Percentiles rank a stretch among this genome's conserved stretches.
phyloP scores from a whole-genome alignment of 1,140 invertebrate genomes.

The Temnothorax nylanderi region DNA sequence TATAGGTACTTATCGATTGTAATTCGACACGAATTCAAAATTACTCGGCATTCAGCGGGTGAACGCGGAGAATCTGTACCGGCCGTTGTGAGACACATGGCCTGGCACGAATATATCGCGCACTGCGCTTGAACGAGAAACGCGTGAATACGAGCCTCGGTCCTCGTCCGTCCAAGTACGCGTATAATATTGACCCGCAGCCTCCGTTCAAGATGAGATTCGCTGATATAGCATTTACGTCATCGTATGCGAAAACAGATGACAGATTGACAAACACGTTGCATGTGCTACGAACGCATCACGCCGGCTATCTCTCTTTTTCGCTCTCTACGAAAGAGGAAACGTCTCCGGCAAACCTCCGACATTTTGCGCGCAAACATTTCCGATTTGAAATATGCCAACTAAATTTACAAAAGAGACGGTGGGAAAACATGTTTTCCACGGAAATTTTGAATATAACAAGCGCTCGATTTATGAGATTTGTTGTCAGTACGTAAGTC shows the following conservation, averaged over 20 bases:
- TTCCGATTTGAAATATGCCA: not conserved
- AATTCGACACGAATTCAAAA: conserved; percentile 15
- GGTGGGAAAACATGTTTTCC: not conserved
- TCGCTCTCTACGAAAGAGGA: not conserved
- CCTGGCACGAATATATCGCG: not conserved
- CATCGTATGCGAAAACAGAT: conserved; percentile 30
- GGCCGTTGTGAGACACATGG: not conserved
- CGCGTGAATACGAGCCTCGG: not conserved
- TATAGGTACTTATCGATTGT: not conserved
- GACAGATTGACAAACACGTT: conserved; percentile 39
- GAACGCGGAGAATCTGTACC: not conserved
- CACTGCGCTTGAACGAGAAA: not conserved
- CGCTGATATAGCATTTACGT: conserved; percentile 52
- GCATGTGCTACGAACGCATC: not conserved
- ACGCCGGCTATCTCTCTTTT: not conserved
- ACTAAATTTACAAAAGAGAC: not conserved
- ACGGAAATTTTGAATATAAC: not conserved
- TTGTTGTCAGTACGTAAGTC: not conserved
- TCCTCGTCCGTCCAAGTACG: conserved; percentile 11
- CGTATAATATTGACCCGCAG: conserved; percentile 3
- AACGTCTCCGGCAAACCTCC: not conserved
- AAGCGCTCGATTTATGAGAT: not conserved
- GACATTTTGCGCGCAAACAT: not conserved
- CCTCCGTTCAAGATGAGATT: conserved; percentile 43
- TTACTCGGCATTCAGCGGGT: not conserved